Conservation (phyloP, 92 coral and sea anemone species). For the Nematostella vectensis region DNA sequence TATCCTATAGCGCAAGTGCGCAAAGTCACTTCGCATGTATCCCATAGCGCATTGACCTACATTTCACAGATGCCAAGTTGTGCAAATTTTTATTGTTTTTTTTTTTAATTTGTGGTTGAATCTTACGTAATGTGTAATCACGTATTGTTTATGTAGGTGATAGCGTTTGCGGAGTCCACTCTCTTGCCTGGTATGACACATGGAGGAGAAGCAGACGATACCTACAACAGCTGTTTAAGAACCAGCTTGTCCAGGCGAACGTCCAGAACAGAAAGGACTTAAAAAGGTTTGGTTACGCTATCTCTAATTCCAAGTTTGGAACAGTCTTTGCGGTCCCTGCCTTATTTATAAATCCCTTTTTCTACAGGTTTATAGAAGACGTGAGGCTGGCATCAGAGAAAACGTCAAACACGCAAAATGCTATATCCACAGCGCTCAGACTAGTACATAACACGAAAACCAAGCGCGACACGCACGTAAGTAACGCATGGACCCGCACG, state of each 20-base stretch:
- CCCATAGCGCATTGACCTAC: too few relatives aligned
- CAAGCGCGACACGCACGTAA: conserved; percentile 60
- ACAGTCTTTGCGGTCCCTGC: too few relatives aligned
- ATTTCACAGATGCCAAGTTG: too few relatives aligned
- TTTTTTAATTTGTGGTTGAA: too few relatives aligned
- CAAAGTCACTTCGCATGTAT: too few relatives aligned
- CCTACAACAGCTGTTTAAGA: conserved; percentile 72
- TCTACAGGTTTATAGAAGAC: conserved; percentile 49
- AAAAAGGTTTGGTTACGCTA: conserved; percentile 44
- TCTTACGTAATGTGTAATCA: too few relatives aligned
- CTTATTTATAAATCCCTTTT: neutral
- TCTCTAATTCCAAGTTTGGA: too few relatives aligned
- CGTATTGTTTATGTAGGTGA: conserved; percentile 45
- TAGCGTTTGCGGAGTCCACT: conserved; percentile 70
- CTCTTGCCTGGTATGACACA: conserved; percentile 82
- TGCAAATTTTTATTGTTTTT: too few relatives aligned
- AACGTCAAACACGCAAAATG: conserved; percentile 58
- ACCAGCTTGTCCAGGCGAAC: conserved; percentile 70
- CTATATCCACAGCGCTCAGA: conserved; percentile 57
- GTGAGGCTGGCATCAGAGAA: conserved; percentile 65
- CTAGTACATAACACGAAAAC: conserved; percentile 51
- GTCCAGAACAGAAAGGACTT: conserved; percentile 60
- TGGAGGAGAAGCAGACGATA: conserved; percentile 61
- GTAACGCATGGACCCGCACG: too few relatives aligned
- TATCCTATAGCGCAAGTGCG: too few relatives aligned